Base-by-base conservation (phyloP, 2,888 invertebrate genomes). In the Craniophora ligustri region DNA sequence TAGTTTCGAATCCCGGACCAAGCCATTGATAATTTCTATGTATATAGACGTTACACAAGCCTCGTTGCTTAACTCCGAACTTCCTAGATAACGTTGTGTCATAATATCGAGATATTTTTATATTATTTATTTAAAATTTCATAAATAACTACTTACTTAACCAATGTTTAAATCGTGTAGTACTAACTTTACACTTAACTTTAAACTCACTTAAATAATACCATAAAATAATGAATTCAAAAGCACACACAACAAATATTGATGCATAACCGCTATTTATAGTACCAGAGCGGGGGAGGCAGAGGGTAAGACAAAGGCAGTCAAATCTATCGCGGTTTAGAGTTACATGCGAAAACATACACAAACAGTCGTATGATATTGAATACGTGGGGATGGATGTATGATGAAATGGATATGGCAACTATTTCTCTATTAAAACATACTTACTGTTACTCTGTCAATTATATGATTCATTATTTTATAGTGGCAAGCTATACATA, bases 261-360 rank as follows among this genome's bases (percentile, higher is more conserved):
- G 45, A 61, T 38, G 44, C 28, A 61, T 5, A 36, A 41, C 32
- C 47, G 68, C 34, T 64, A 45, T 61, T 48, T 36, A 64, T 18
- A 45, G 42, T 46, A 38, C 40, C 41, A 21, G 28, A 16, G 30
- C 19, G 31, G 31, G 38, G 61, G 67, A 59, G 66, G 21, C 16
- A 7, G 31, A 42, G 53, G 63, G 62, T 44, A 60, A 67, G 68
- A 73, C 72, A 72, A 69, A 69, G 57, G 62, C 60, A 53, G 62
- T 67, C 68, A 73, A 76, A 76, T 75, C 76, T 72, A 75, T 69
- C 59, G 75, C 57, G 76, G 83, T 80, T 72, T 84, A 76, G 72
- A 62, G 68, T 84, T 83, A 79, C 84, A 76, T 49, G 62, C 74
- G 71, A 77, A 79, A 77, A 78, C 41, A 75, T 72, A 64, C 49